Percentiles rank a stretch among this genome's conserved stretches.
Conservation (phyloP, 2,113 vertebrate genomes). For the Barnardius zonarius region DNA sequence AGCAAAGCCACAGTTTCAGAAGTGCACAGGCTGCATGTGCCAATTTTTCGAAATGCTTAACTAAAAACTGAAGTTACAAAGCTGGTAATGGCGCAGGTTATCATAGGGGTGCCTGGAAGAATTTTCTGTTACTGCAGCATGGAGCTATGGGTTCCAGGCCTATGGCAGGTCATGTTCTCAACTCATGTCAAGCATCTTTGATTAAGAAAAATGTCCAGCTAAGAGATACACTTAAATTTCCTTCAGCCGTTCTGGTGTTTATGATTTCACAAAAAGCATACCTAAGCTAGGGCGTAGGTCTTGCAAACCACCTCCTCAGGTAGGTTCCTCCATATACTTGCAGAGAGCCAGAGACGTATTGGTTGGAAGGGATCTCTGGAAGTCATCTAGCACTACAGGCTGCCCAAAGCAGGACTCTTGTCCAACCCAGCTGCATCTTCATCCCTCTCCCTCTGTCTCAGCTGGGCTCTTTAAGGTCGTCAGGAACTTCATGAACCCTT, state of each 20-base stretch:
- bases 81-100: neutral
- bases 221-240: neutral
- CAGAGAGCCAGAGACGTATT: rapidly evolving
- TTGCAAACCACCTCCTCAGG: neutral
- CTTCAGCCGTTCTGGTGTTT: neutral
- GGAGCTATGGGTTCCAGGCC: neutral
- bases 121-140: neutral
- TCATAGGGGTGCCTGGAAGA: neutral
- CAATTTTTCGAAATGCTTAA: slow-evolving; percentile 1
- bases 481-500: neutral
- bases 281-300: neutral
- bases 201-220: neutral
- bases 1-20: neutral
- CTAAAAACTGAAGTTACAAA: neutral
- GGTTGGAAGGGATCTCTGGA: neutral
- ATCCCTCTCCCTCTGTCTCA: neutral
- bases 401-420: neutral
- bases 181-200: neutral
- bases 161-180: neutral
- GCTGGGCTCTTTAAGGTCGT: neutral
- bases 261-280: neutral
- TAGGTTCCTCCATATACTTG: neutral
- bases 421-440: neutral
- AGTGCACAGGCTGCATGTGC: neutral
- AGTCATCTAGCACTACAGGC: neutral